phyloP scores from a whole-genome alignment of 2,888 invertebrate genomes.

The Entomobrya proxima region DNA sequence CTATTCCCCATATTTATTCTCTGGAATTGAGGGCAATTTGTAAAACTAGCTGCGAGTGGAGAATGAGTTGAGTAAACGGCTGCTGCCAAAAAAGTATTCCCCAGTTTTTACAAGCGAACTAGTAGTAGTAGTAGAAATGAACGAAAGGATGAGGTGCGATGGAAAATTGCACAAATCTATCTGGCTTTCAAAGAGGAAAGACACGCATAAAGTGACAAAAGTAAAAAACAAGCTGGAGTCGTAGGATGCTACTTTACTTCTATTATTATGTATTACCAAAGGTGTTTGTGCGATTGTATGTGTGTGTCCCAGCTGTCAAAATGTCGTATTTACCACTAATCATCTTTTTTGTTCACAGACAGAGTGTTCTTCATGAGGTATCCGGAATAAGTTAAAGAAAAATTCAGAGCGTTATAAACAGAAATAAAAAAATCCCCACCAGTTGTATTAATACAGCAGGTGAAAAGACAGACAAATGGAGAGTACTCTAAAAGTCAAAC shows the following conservation, averaged over 20 bases:
- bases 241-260: too few species aligned
- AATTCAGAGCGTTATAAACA: neutral
- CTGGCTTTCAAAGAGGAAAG: neutral
- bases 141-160: conserved; percentile 3
- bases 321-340: conserved; percentile 12
- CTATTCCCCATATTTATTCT: conserved; percentile 21
- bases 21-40: conserved; percentile 50
- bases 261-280: neutral
- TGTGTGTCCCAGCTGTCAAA: neutral
- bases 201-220: neutral
- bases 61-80: conserved; percentile 26
- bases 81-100: conserved; percentile 23
- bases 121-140: neutral
- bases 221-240: too few species aligned
- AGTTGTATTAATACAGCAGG: too few species aligned
- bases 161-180: conserved; percentile 22
- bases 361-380: neutral
- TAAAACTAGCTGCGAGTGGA: conserved; percentile 21
- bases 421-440: neutral
- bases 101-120: neutral
- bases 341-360: neutral
- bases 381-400: neutral
- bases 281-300: neutral
- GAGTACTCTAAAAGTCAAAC: neutral
- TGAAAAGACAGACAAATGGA: neutral